phyloP scores from a whole-genome alignment of 2,797 vertebrate species.

The Tapirus indicus region DNA sequence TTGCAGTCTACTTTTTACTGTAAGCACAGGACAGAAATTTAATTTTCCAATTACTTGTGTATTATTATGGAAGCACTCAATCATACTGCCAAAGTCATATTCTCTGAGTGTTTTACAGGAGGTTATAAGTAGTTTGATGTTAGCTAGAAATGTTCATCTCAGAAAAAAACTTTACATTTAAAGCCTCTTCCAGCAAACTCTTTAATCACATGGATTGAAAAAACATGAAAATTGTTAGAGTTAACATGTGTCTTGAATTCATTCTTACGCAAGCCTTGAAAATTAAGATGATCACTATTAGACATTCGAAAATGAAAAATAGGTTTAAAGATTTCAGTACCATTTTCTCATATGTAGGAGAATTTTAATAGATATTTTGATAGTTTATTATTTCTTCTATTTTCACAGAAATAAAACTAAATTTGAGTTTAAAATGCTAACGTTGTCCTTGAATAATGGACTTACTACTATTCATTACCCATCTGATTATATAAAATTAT shows the following conservation, averaged over 20 bases:
- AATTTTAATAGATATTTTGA: slow-evolving; percentile 28
- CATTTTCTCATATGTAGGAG: background rate
- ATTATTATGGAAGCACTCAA: slow-evolving; percentile 72
- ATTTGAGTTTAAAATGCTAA: slow-evolving; percentile 17
- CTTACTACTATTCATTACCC: background rate
- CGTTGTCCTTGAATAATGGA: background rate
- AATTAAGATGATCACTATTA: slow-evolving; percentile 7
- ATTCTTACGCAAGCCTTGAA: background rate
- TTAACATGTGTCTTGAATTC: background rate
- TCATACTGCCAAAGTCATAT: slow-evolving; percentile 45
- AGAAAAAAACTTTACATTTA: slow-evolving; percentile 51
- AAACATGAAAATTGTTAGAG: background rate
- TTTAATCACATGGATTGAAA: slow-evolving; percentile 4
- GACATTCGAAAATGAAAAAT: slow-evolving; percentile 7
- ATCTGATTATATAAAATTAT: slow-evolving; percentile 24
- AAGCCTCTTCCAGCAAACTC: background rate
- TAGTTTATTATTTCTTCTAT: background rate
- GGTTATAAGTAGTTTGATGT: slow-evolving; percentile 42
- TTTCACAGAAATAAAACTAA: slow-evolving; percentile 20
- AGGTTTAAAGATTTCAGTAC: background rate
- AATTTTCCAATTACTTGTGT: slow-evolving; percentile 69
- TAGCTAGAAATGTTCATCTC: slow-evolving; percentile 45
- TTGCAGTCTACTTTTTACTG: slow-evolving; percentile 59
- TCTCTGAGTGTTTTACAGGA: slow-evolving; percentile 55
- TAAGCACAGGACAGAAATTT: slow-evolving; percentile 66